phyloP scores from a whole-genome alignment of 2,113 vertebrate genomes.

The Centropus unirufus region DNA sequence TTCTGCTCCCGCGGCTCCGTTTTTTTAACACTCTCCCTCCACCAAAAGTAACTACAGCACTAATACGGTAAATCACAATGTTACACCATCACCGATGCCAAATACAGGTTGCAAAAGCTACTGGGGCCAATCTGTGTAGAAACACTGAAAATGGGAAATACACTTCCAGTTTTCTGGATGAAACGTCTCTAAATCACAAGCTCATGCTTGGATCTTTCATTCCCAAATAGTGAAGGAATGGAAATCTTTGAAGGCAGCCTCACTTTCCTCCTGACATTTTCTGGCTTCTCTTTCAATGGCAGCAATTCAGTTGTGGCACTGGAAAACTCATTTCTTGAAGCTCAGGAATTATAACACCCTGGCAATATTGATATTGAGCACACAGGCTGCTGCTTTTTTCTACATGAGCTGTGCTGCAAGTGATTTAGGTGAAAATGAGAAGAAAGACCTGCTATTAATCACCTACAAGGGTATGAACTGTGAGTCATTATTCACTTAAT shows the following conservation, averaged over 20 bases:
- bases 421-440: background rate
- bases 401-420: background rate
- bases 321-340: background rate
- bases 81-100: background rate
- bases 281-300: background rate
- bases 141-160: background rate
- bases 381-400: background rate
- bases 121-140: background rate
- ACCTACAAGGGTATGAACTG: background rate
- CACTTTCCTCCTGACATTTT: background rate
- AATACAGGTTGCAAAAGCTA: background rate
- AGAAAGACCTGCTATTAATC: background rate
- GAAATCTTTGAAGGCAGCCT: background rate
- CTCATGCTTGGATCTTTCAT: background rate
- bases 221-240: background rate
- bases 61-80: background rate
- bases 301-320: background rate
- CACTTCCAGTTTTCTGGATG: background rate
- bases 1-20: background rate
- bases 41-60: background rate
- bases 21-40: background rate
- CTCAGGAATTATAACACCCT: background rate
- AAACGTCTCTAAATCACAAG: background rate
- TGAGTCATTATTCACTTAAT: slow-evolving; percentile 13
- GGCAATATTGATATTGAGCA: background rate